Evolutionary conservation across 2,888 invertebrate species (phyloP), one percentile per base, ranked within the genome.

Genomic region (Matsumyia berberina): DNA sequence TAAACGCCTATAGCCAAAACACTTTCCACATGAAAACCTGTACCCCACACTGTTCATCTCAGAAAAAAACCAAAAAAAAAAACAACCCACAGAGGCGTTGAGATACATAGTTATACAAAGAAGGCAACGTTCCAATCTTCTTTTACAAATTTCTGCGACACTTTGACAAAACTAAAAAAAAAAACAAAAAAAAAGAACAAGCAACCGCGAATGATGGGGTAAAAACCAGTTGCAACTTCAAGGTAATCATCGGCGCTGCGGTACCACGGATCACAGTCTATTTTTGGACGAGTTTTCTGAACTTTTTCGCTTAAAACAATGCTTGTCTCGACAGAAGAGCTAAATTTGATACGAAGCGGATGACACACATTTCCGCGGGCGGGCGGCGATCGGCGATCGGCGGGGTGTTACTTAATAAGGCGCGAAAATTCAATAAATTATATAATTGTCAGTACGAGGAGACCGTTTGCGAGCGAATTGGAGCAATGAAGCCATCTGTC

Each of bases 261-360:
- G 6, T 35, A 60, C 62, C 69, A 62, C 64, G 64, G 35, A 64
- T 81, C 81, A 81, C 76, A 53, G 60, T 76, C 81, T 81, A 81
- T 81, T 81, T 81, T 70, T 37, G 70, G 76, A 76, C 64, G 58
- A 11, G 74, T 81, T 81, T 81, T 57, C 49, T 66, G 53, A 67
- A 79, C 80, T 51, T 35, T 42, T 55, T 31, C 11, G 17, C 55
- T n/a, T 5, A 37, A 8, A 42, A 42, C 37, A 51, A 5, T 42
- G 11, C n/a, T 42, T 12, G 62, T 15, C 31, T 31, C 37, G 37
- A 44, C 39, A 33, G 17, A 31, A 37, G 19, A 37, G 31, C 35
- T 55, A 37, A 44, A 49, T n/a, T n/a, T n/a, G n/a, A n/a, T 29
- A 44, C 12, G 33, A 53, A 51, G 9, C 19, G n/a, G 57, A 62